phyloP scores from a whole-genome alignment of 2,888 invertebrate genomes.

The Drosophila borborema region DNA sequence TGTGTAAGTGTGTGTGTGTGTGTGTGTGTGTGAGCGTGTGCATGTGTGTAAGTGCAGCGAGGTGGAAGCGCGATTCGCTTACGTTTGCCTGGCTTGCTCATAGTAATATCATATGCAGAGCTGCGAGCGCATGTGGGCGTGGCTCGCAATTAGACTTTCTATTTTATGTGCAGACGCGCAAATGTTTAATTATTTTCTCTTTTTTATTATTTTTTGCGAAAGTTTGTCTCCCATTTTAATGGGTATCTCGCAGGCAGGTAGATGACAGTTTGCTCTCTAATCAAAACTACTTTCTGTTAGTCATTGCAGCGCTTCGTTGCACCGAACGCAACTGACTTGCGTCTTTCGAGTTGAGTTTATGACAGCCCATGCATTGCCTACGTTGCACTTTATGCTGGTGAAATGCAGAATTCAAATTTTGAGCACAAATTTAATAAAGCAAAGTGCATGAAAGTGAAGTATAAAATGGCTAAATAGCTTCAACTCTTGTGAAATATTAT shows the following conservation, averaged over 20 bases:
- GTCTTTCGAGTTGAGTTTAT: background rate
- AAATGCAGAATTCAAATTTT: background rate
- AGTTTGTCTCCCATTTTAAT: background rate
- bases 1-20: slow-evolving; percentile 20
- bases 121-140: slow-evolving; percentile 28
- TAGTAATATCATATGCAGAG: slow-evolving; percentile 34
- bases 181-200: slow-evolving; percentile 14
- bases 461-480: too few relatives aligned
- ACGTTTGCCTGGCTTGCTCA: slow-evolving; percentile 54
- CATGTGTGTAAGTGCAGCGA: slow-evolving; percentile 50
- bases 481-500: too few relatives aligned
- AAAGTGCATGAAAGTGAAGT: background rate
- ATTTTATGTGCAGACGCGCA: slow-evolving; percentile 20
- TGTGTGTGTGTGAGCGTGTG: slow-evolving; percentile 8
- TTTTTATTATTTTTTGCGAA: background rate
- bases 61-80: slow-evolving; percentile 46
- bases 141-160: slow-evolving; percentile 65
- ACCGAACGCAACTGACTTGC: slow-evolving; percentile 3
- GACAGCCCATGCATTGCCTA: background rate
- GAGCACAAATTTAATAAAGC: background rate
- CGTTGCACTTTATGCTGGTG: slow-evolving; percentile 10
- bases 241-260: slow-evolving; percentile 4
- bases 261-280: background rate
- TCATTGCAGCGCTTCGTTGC: background rate
- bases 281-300: slow-evolving; percentile 4